These are phyloP conservation scores for Danio jaintianensis DNA, from an alignment of 2,797 vertebrate species.

Conservation along the genomic window DNA sequence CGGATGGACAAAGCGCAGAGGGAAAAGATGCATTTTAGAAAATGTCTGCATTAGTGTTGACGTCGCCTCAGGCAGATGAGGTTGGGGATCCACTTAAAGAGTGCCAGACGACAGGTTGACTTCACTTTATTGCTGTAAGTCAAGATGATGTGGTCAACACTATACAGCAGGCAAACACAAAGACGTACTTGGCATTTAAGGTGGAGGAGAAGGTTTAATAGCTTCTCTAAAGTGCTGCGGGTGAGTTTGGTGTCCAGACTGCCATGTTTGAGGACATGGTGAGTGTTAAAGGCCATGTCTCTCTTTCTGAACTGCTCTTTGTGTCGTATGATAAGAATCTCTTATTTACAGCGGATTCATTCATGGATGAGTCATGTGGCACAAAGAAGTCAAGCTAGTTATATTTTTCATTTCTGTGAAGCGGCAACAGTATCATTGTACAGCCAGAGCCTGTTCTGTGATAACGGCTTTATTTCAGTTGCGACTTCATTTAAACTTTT, in stretches of 20 bases:
- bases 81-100: not conserved
- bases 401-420: not conserved
- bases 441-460: not conserved
- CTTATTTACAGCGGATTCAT: conserved; percentile 11
- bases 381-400: conserved; percentile 1
- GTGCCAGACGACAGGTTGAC: conserved; percentile 1
- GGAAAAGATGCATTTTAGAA: too few species aligned
- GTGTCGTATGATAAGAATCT: conserved; percentile 35
- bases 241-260: not conserved
- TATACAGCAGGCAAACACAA: not conserved
- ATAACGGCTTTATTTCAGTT: not conserved
- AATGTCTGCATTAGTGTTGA: too few species aligned
- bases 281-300: conserved; percentile 29
- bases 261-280: not conserved
- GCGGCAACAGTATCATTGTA: not conserved
- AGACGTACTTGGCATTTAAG: conserved; percentile 35
- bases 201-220: conserved; percentile 14
- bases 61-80: not conserved
- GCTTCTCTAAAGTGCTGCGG: conserved; percentile 8
- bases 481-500: not conserved
- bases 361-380: conserved; percentile 10
- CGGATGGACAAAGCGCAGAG: too few species aligned
- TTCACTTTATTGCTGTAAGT: conserved; percentile 6
- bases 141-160: not conserved
- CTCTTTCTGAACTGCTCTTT: conserved; percentile 7